phyloP scores from a whole-genome alignment of 2,888 invertebrate genomes.

The Emesis furor region DNA sequence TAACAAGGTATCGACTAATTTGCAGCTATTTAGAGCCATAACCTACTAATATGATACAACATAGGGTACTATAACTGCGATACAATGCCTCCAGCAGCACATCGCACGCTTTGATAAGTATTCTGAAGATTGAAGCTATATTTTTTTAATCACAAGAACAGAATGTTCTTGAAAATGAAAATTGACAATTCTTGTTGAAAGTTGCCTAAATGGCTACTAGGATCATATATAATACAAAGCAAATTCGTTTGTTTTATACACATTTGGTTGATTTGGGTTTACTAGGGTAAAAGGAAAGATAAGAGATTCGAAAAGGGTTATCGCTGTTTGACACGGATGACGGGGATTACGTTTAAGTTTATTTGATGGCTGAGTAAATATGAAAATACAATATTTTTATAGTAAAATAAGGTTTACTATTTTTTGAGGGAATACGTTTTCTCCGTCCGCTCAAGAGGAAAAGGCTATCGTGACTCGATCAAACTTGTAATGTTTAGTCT shows the following conservation, averaged over 20 bases:
- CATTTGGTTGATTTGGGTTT: conserved; percentile 64
- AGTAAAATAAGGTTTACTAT: conserved; percentile 21
- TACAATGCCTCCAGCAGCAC: too few species aligned
- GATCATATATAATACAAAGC: conserved; percentile 4
- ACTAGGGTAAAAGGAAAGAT: conserved; percentile 56
- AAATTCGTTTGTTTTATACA: conserved; percentile 57
- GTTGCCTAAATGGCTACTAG: background rate
- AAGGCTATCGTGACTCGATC: background rate
- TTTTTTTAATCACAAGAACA: too few species aligned
- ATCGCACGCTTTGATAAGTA: too few species aligned
- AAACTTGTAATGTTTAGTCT: background rate
- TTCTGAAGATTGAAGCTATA: too few species aligned
- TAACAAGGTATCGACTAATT: too few species aligned
- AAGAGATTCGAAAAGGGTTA: conserved; percentile 55
- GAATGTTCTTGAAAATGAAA: too few species aligned
- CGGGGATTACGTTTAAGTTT: conserved; percentile 58
- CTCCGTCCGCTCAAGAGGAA: background rate
- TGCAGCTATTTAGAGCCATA: too few species aligned
- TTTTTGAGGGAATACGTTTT: conserved; percentile 4
- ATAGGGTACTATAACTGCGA: too few species aligned
- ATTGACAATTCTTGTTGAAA: too few species aligned
- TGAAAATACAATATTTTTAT: conserved; percentile 25
- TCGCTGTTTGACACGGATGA: conserved; percentile 54
- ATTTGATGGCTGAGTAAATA: conserved; percentile 58
- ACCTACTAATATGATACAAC: too few species aligned